phyloP scores from a whole-genome alignment of 2,113 vertebrate species.

The Phylloscopus trochilus region DNA sequence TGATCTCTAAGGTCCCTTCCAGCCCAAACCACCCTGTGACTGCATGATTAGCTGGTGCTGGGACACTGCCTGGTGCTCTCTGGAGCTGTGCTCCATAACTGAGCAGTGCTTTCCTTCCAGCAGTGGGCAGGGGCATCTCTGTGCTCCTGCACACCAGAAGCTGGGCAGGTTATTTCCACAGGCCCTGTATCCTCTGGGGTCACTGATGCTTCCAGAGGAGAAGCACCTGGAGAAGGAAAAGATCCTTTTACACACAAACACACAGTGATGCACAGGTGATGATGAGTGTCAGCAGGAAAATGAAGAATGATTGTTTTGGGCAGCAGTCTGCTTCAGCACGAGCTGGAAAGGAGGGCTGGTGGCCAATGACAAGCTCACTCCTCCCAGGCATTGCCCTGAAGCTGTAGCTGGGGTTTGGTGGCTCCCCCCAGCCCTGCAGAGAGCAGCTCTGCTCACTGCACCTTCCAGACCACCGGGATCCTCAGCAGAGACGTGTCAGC shows the following conservation, averaged over 20 bases:
- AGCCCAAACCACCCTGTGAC: not conserved
- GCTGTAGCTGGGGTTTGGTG: not conserved
- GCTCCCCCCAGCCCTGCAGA: not conserved
- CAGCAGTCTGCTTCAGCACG: not conserved
- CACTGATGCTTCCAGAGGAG: not conserved
- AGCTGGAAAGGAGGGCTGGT: not conserved
- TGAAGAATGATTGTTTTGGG: not conserved
- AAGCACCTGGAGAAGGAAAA: not conserved
- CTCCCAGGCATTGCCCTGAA: not conserved
- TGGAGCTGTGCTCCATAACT: not conserved
- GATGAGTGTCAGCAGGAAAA: not conserved
- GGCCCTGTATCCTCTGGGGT: not conserved
- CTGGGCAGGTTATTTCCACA: not conserved
- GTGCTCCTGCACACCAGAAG: not conserved
- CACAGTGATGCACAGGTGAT: not conserved
- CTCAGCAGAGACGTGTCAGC: not conserved
- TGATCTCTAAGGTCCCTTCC: not conserved
- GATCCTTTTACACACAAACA: not conserved
- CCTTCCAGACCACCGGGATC: not conserved
- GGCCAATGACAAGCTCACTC: not conserved
- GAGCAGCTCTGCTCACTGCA: not conserved
- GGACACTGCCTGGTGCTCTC: not conserved
- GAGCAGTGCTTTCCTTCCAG: not conserved
- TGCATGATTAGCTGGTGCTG: not conserved
- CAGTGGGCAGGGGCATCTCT: not conserved